Percentiles rank a stretch among this genome's conserved stretches.
Conservation (phyloP, 1,140 invertebrate species). For the Bombus huntii region DNA sequence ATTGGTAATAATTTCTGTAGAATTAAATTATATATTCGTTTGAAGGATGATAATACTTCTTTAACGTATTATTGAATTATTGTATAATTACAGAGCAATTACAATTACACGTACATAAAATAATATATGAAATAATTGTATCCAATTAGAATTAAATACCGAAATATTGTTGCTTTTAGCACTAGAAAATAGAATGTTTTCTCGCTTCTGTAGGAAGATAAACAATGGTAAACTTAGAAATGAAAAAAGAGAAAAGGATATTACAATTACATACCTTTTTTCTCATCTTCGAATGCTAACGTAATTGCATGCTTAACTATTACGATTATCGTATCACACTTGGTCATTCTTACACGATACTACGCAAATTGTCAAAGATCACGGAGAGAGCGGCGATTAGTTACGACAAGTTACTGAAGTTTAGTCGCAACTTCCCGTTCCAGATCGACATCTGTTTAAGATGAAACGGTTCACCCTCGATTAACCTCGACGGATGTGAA, state of each 20-base stretch:
- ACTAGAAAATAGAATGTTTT: neutral
- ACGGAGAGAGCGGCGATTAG: slow-evolving; percentile 47
- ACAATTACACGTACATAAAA: neutral
- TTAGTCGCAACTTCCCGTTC: slow-evolving; percentile 52
- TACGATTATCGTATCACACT: neutral
- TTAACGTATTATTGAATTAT: neutral
- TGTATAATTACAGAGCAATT: neutral
- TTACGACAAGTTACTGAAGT: slow-evolving; percentile 46
- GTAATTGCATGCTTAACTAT: neutral
- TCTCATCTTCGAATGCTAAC: neutral
- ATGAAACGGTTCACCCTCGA: slow-evolving; percentile 61
- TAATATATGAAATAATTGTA: neutral
- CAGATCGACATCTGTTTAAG: slow-evolving; percentile 70
- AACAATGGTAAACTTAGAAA: neutral
- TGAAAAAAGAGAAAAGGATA: no score
- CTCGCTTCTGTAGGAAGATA: neutral
- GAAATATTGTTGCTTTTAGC: neutral
- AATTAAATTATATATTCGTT: neutral
- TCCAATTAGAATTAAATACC: neutral
- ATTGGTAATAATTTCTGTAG: neutral
- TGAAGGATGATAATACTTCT: neutral
- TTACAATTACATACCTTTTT: no score
- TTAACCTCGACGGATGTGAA: slow-evolving; percentile 55
- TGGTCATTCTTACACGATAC: neutral
- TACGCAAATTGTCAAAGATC: neutral